Base-by-base conservation (phyloP, 1,140 invertebrate species). In the Acromyrmex echinatior region DNA sequence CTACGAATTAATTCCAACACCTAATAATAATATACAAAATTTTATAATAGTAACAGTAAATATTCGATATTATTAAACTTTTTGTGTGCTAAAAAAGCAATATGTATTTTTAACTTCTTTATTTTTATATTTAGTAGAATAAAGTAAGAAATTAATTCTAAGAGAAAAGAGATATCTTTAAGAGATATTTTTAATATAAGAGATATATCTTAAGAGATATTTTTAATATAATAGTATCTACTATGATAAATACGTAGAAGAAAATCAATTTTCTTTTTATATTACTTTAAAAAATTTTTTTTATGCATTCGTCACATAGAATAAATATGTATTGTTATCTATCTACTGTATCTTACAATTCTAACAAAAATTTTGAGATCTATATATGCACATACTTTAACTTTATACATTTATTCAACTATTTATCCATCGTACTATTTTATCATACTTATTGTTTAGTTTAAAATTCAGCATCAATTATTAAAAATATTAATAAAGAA, bases 241-340 rank as follows among this genome's bases (percentile, higher is more conserved):
- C 53, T 53, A 18, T 5, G 12, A 2, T 5, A n/a, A 58, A 76
- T 53, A 58, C 31, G n/a, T 25, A 9, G 31, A 28, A 31, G 28
- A 14, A 60, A 58, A 21, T 76, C n/a, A 9, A n/a, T 76, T 14
- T 35, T 58, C 49, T 14, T 16, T 14, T 76, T 28, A 18, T 31
- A 2, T 76, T 76, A 35, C n/a, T 9, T 56, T 51, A 16, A 14
- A 16, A 14, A 4, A 0, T 14, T 4, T 51, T 51, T 51, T 16
- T 16, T 14, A 16, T 51, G 14, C 16, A 51, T 51, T 14, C 49
- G 18, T 18, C 18, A 56, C 18, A 56, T 28, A 35, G 6, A 35
- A 74, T 74, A 74, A 74, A 74, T 74, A 74, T 31, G 71, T n/a
- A 18, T 35, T 74, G 28, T 58, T 74, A 74, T 35, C 12, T 58